Evolutionary conservation across 2,888 invertebrate genomes (phyloP).

Genomic region (Nineta flava): DNA sequence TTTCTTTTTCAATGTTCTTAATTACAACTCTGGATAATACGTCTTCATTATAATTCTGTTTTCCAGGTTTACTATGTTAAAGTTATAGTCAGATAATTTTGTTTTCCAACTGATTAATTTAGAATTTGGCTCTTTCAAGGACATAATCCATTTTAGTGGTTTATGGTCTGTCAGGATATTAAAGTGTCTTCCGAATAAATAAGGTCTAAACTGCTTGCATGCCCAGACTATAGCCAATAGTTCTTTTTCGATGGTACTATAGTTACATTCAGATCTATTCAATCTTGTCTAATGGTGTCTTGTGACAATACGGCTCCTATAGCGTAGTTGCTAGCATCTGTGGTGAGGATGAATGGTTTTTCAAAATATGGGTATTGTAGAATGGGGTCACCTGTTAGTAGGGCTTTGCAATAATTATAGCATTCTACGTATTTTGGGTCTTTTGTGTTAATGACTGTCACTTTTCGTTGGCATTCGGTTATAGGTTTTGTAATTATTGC

Average conservation of each 20-base stretch:
- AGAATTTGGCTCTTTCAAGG: conserved; percentile 7
- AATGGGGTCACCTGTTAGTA: no score
- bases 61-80: conserved; percentile 18
- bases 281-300: conserved; percentile 5
- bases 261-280: no score
- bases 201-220: no score
- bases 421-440: conserved; percentile 15
- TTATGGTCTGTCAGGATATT: conserved; percentile 11
- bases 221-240: no score
- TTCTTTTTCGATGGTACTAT: no score
- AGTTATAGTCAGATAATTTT: conserved; percentile 5
- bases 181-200: conserved; percentile 12
- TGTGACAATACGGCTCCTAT: conserved; percentile 13
- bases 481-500: conserved; percentile 13
- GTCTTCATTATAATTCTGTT: conserved; percentile 18
- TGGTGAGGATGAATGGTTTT: conserved; percentile 16
- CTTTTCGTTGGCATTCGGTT: conserved; percentile 10
- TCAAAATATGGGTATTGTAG: conserved; percentile 16
- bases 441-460: conserved; percentile 6
- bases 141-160: conserved; percentile 9
- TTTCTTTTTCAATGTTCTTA: background rate
- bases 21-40: conserved; percentile 14
- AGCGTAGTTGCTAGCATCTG: conserved; percentile 15
- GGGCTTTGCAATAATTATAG: no score
- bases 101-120: conserved; percentile 9